Percentiles rank a stretch among this genome's conserved stretches.
Evolutionary conservation across 2,797 vertebrate species (phyloP).

Genomic region (Allobates femoralis): DNA sequence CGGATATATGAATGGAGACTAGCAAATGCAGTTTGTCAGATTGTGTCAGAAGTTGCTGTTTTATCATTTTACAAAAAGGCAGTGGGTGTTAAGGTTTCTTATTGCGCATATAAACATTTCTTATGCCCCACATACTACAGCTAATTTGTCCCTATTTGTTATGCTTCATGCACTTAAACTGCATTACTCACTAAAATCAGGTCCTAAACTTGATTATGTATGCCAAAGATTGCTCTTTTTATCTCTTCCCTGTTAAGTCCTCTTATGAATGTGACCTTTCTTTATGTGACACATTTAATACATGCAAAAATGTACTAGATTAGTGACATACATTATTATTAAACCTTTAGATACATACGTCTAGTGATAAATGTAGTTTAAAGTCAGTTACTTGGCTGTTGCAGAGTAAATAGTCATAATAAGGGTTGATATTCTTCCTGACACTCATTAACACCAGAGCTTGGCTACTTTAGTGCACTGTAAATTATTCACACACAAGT

Average conservation of each 20-base stretch:
- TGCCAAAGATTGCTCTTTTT: neutral
- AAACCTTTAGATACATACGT: neutral
- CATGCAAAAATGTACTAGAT: neutral
- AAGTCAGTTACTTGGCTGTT: neutral
- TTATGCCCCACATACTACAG: neutral
- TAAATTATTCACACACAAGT: slow-evolving; percentile 7
- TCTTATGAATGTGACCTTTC: neutral
- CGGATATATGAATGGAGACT: too few relatives aligned
- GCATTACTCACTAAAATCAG: neutral
- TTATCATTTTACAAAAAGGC: neutral
- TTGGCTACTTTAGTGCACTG: neutral
- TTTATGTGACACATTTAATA: neutral
- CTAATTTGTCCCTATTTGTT: neutral
- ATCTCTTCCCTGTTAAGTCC: neutral
- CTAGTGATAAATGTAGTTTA: neutral
- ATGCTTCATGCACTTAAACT: neutral
- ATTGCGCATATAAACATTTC: neutral
- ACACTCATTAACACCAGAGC: neutral
- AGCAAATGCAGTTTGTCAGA: too few relatives aligned
- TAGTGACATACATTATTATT: neutral
- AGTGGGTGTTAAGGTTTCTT: neutral
- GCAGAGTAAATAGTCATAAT: neutral
- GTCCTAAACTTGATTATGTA: neutral
- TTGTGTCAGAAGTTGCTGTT: too few relatives aligned
- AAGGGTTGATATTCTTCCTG: neutral